Conservation (phyloP, 2,797 vertebrate genomes). For the Tokudaia tokunoshimensis region DNA sequence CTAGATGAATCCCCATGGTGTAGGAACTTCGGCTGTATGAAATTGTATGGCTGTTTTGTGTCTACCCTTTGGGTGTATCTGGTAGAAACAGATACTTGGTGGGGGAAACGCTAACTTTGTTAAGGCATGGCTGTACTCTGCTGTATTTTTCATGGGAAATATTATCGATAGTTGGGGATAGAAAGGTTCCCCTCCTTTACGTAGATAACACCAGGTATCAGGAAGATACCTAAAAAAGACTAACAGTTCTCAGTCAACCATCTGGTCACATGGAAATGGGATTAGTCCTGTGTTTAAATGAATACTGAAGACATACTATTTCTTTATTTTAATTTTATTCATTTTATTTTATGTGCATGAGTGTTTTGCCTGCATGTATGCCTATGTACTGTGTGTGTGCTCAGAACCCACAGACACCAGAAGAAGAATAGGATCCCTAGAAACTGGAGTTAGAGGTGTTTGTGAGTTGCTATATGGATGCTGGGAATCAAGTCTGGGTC, state of each 20-base stretch:
- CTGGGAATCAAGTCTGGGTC: background rate
- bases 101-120: background rate
- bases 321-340: background rate
- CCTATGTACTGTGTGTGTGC: background rate
- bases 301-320: background rate
- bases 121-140: background rate
- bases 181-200: background rate
- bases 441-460: background rate
- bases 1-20: background rate
- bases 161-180: background rate
- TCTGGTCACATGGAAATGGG: background rate
- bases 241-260: background rate
- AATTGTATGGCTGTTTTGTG: background rate
- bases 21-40: rapidly evolving
- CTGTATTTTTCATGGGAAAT: background rate
- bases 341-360: background rate
- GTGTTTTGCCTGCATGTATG: background rate
- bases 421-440: background rate
- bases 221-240: background rate
- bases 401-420: background rate
- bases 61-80: background rate
- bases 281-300: background rate
- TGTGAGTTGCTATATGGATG: background rate
- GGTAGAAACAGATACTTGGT: background rate
- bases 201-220: background rate